A percentile compares a stretch with the other conserved stretches of the same genome.
Evolutionary conservation across 2,113 vertebrate species (phyloP).

Genomic region (Pomatostomus ruficeps): DNA sequence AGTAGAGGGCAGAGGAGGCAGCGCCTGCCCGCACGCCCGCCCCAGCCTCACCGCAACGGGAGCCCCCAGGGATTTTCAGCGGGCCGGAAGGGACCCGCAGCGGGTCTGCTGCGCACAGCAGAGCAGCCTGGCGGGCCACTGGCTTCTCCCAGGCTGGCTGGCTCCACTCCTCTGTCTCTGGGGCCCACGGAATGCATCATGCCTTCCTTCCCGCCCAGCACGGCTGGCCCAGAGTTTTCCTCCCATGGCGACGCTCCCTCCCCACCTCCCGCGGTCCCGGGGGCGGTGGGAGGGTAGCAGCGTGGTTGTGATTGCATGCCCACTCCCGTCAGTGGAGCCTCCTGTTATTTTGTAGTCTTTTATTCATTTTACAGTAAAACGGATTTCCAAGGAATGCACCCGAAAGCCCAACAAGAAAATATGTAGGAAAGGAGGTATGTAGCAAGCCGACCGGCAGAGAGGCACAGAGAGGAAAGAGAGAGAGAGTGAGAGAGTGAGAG

Average conservation of each 20-base stretch:
- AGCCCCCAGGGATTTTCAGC: neutral
- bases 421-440: constrained; percentile 99
- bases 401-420: constrained; percentile 99
- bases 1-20: constrained; percentile 70
- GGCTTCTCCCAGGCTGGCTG: neutral
- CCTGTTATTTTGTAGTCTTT: constrained; percentile 99
- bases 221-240: constrained; percentile 47
- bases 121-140: neutral
- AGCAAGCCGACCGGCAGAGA: constrained; percentile 80
- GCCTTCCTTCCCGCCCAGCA: constrained; percentile 36
- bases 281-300: constrained; percentile 53
- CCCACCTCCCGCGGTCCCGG: constrained; percentile 58
- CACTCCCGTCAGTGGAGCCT: constrained; percentile 86
- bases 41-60: constrained; percentile 52
- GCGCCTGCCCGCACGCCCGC: neutral
- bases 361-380: constrained; percentile 99
- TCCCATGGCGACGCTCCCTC: constrained; percentile 60
- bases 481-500: constrained; percentile 69
- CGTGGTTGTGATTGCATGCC: constrained; percentile 90
- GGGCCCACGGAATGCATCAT: neutral
- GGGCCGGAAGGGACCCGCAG: neutral
- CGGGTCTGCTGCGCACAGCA: neutral
- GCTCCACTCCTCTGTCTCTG: neutral
- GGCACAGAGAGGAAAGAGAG: constrained; percentile 77
- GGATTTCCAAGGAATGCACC: constrained; percentile 99